These are phyloP conservation scores for Hafferia zeledoni DNA, from an alignment of 2,797 vertebrate genomes.

Conservation along the genomic window DNA sequence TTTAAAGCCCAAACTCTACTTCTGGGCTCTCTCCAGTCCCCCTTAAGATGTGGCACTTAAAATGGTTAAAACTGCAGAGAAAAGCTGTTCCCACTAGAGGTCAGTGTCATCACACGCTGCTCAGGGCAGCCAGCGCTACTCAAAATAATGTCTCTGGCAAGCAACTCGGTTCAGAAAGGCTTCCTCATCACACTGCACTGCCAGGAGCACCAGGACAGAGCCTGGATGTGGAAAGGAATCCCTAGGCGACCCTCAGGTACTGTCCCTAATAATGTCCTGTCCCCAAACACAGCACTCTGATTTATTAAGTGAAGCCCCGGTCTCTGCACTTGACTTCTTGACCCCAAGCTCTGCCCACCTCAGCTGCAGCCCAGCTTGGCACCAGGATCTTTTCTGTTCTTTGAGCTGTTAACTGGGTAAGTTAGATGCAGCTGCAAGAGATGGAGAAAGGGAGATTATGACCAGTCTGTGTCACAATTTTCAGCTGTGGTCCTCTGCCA, in stretches of 20 bases:
- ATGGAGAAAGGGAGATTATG: neutral
- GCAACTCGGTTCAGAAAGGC: neutral
- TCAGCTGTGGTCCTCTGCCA: neutral
- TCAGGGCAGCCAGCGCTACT: neutral
- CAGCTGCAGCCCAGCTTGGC: neutral
- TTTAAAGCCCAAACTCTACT: neutral
- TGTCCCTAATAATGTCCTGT: neutral
- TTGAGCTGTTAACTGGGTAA: neutral
- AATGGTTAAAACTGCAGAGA: neutral
- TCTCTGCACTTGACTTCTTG: neutral
- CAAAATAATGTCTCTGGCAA: neutral
- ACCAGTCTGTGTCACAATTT: neutral
- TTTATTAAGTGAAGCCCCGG: neutral
- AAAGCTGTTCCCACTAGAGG: slow-evolving; percentile 40
- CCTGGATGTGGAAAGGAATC: neutral
- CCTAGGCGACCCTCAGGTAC: neutral
- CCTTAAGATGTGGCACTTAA: neutral
- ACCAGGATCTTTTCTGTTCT: neutral
- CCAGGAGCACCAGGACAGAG: neutral
- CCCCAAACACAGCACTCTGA: neutral
- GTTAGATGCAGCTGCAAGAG: neutral
- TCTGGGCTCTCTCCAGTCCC: neutral
- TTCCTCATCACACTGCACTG: neutral
- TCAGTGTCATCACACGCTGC: neutral
- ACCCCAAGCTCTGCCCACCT: neutral